These are phyloP conservation scores for Tipula vernalis DNA, from an alignment of 2,888 invertebrate genomes.

Conservation along the genomic window DNA sequence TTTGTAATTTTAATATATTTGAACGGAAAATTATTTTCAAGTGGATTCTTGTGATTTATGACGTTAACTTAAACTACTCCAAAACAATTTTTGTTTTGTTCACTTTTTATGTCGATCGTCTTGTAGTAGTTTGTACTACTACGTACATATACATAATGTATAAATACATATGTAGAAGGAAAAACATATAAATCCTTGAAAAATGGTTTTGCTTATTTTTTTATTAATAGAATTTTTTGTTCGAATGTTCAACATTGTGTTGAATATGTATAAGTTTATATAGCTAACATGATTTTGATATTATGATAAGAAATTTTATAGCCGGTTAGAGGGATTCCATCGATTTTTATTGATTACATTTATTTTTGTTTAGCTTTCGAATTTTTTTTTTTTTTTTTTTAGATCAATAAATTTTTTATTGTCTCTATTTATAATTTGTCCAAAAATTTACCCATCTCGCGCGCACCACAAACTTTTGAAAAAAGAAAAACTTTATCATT, in stretches of 20 bases:
- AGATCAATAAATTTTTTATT: neutral
- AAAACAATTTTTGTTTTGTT: neutral
- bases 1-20: neutral
- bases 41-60: constrained; percentile 4
- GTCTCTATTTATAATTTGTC: neutral
- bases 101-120: neutral
- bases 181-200: neutral
- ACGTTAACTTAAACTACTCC: neutral
- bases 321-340: neutral
- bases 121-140: neutral
- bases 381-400: neutral
- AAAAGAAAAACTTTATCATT: neutral
- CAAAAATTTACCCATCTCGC: neutral
- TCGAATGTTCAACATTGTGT: neutral
- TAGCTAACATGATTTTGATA: neutral
- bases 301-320: neutral
- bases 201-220: neutral
- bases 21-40: neutral
- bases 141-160: neutral
- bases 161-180: neutral
- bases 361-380: neutral
- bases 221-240: neutral
- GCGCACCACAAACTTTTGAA: neutral
- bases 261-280: neutral
- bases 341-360: neutral